phyloP scores from a whole-genome alignment of 2,888 invertebrate genomes.

The Ormyrus rosae region DNA sequence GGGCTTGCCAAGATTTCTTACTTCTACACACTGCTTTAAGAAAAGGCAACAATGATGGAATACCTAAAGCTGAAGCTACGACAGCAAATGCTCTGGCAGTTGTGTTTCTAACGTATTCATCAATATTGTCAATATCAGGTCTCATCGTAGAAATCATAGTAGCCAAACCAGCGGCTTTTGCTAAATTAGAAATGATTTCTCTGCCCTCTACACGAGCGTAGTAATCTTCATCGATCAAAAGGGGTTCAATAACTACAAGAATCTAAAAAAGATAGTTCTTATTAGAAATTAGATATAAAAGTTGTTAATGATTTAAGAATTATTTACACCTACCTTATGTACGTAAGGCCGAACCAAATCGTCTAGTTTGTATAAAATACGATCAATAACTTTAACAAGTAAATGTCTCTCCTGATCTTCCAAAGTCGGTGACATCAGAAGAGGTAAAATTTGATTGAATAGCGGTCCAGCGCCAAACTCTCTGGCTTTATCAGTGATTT shows the following conservation, averaged over 20 bases:
- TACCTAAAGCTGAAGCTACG: conserved; percentile 98
- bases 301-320: neutral
- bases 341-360: conserved; percentile 99
- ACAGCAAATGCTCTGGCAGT: conserved; percentile 99
- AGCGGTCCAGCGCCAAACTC: conserved; percentile 99
- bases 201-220: conserved; percentile 99
- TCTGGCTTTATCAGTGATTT: conserved; percentile 98
- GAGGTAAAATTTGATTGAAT: conserved; percentile 98
- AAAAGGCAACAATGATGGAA: conserved; percentile 97
- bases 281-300: too few species aligned
- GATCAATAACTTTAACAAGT: conserved; percentile 98
- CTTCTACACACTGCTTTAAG: conserved; percentile 99
- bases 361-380: conserved; percentile 98
- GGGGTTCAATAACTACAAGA: conserved; percentile 98
- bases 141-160: conserved; percentile 99
- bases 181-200: conserved; percentile 99
- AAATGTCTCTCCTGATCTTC: conserved; percentile 99
- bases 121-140: conserved; percentile 99
- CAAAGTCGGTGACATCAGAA: conserved; percentile 99
- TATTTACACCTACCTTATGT: conserved; percentile 84
- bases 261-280: conserved; percentile 79
- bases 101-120: conserved; percentile 99
- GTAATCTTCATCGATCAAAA: conserved; percentile 99
- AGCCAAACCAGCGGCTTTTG: conserved; percentile 98
- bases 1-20: conserved; percentile 99